Evolutionary conservation across 2,797 vertebrate species (phyloP).

Genomic region (Gallinago stenura): DNA sequence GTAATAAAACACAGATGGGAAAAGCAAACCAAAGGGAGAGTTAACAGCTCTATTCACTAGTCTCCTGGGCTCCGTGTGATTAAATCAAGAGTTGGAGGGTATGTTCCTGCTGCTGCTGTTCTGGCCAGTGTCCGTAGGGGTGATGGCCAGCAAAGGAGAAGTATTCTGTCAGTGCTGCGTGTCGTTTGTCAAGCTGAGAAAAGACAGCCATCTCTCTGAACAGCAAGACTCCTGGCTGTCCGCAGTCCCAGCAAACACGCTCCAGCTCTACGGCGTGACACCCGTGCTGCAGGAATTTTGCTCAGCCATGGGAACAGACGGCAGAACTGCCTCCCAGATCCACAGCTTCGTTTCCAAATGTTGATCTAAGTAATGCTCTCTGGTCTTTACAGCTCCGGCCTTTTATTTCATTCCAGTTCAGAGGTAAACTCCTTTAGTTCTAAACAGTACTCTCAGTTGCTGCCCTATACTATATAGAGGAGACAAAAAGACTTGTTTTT

Average conservation of each 20-base stretch:
- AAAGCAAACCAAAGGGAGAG: slow-evolving; percentile 64
- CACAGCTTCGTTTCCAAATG: slow-evolving; percentile 10
- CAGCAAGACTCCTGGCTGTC: slow-evolving; percentile 46
- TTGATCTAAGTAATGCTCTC: slow-evolving; percentile 14
- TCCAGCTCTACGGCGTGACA: slow-evolving; percentile 44
- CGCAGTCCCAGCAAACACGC: not conserved
- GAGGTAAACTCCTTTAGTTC: not conserved
- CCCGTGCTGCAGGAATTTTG: slow-evolving; percentile 52
- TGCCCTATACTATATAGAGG: not conserved
- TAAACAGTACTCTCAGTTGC: not conserved
- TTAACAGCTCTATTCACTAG: slow-evolving; percentile 67
- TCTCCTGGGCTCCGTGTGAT: slow-evolving; percentile 67
- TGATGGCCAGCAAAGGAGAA: slow-evolving; percentile 64
- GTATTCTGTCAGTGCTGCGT: slow-evolving; percentile 46
- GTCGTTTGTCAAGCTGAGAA: slow-evolving; percentile 64
- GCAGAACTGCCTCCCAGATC: slow-evolving; percentile 35
- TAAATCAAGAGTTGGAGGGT: slow-evolving; percentile 60
- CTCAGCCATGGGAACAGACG: slow-evolving; percentile 57
- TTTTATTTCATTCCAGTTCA: not conserved
- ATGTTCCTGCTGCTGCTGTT: slow-evolving; percentile 67
- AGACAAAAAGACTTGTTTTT: not conserved
- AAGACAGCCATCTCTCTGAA: slow-evolving; percentile 36
- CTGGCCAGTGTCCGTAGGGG: slow-evolving; percentile 70
- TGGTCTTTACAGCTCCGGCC: not conserved
- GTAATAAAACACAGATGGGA: slow-evolving; percentile 73